phyloP scores from a whole-genome alignment of 2,797 vertebrate genomes.

The Setipinna tenuifilis region DNA sequence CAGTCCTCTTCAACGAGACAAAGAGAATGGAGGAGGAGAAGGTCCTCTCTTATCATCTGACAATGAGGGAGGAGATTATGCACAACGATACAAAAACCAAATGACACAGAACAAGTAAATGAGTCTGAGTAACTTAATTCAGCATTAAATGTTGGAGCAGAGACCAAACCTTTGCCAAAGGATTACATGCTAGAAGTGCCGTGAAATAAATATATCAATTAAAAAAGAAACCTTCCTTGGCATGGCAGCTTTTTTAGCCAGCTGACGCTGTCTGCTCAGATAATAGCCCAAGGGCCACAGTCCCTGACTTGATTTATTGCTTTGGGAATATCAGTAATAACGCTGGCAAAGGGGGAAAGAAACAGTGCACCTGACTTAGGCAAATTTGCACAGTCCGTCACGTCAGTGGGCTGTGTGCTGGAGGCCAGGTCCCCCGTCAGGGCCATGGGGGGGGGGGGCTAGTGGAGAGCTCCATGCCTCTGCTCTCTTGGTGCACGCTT shows the following conservation, averaged over 20 bases:
- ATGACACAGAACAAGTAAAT: background rate
- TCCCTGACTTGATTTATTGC: slow-evolving; percentile 60
- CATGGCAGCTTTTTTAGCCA: slow-evolving; percentile 42
- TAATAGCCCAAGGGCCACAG: slow-evolving; percentile 59
- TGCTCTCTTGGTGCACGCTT: background rate
- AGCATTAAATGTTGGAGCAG: background rate
- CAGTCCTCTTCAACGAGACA: background rate
- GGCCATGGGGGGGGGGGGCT: slow-evolving; percentile 27
- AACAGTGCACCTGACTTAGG: slow-evolving; percentile 69
- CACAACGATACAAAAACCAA: background rate
- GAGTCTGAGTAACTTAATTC: background rate
- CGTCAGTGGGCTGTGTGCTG: slow-evolving; percentile 51
- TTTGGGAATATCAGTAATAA: slow-evolving; percentile 54
- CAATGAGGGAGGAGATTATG: background rate
- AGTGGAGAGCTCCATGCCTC: slow-evolving; percentile 20
- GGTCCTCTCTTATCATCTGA: background rate
- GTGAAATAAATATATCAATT: slow-evolving; percentile 41
- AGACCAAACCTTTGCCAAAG: background rate
- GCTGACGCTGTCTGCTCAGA: slow-evolving; percentile 63
- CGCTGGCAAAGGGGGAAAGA: slow-evolving; percentile 50
- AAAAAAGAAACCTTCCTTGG: slow-evolving; percentile 25
- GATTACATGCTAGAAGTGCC: background rate
- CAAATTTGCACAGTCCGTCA: slow-evolving; percentile 71
- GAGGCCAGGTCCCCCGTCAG: slow-evolving; percentile 34
- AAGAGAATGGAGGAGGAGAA: background rate